Percentiles rank a stretch among this genome's conserved stretches.
Evolutionary conservation across 2,113 vertebrate species (phyloP).

Genomic region (Progne subis): DNA sequence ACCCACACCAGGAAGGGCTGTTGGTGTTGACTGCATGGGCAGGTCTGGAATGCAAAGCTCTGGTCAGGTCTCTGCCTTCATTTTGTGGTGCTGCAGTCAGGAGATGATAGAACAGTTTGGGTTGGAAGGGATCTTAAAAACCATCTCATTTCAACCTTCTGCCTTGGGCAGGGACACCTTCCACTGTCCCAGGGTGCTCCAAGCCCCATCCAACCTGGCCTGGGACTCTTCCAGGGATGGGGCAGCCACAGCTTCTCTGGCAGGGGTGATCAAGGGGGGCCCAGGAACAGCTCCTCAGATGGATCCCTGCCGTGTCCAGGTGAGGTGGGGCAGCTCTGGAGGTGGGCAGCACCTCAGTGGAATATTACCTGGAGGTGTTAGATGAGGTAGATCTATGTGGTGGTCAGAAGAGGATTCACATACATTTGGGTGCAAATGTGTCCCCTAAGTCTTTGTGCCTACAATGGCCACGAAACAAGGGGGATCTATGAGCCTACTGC

Average conservation of each 20-base stretch:
- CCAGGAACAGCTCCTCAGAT: not conserved
- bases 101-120: not conserved
- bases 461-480: not conserved
- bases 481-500: not conserved
- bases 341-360: not conserved
- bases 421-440: not conserved
- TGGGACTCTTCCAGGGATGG: not conserved
- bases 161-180: not conserved
- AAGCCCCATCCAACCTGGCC: rapidly evolving
- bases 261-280: not conserved
- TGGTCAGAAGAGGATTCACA: not conserved
- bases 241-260: not conserved
- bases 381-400: not conserved
- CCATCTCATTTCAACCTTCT: not conserved
- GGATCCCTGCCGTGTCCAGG: not conserved
- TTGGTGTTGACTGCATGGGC: not conserved
- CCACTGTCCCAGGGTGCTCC: not conserved
- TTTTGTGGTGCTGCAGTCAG: not conserved
- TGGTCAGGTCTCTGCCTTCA: not conserved
- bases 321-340: not conserved
- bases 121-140: not conserved
- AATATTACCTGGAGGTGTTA: not conserved
- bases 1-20: not conserved
- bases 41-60: not conserved
- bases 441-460: not conserved